These are phyloP conservation scores for Alosa alosa DNA, from an alignment of 2,113 vertebrate species.

Conservation along the genomic window DNA sequence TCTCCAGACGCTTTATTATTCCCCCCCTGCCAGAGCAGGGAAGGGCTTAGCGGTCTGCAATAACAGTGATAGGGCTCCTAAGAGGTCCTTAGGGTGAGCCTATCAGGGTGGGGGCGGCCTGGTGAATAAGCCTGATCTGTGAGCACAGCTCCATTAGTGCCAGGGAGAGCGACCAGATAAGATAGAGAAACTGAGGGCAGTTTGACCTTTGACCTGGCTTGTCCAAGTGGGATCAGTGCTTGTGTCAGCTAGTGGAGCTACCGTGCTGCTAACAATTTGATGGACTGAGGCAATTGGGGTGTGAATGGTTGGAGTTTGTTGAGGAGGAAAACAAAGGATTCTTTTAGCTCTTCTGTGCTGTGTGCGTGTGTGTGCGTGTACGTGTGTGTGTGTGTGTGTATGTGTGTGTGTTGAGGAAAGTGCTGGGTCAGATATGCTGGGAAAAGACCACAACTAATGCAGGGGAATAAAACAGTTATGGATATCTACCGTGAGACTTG, in stretches of 20 bases:
- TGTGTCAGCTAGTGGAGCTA: neutral
- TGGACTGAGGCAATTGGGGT: slow-evolving; percentile 19
- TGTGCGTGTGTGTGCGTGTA: slow-evolving; percentile 21
- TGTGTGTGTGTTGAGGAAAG: neutral
- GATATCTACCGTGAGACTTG: slow-evolving; percentile 16
- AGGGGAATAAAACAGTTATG: slow-evolving; percentile 15
- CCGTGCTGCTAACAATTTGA: neutral
- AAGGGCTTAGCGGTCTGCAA: neutral
- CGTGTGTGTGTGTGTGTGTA: neutral
- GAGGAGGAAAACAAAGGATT: neutral
- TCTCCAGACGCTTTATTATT: neutral
- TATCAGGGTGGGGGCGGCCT: neutral
- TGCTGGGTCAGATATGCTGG: neutral
- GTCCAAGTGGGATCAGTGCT: neutral
- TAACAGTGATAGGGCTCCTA: neutral
- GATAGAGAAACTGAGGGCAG: neutral
- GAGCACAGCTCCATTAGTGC: neutral
- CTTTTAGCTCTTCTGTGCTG: neutral
- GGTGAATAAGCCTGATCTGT: neutral
- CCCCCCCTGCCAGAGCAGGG: neutral
- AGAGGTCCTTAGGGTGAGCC: neutral
- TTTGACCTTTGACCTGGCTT: neutral
- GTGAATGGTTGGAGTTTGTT: slow-evolving; percentile 17
- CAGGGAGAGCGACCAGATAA: neutral
- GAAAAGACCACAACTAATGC: neutral